These are phyloP conservation scores for Platysternon megacephalum DNA, from an alignment of 2,113 vertebrate genomes.

Conservation along the genomic window DNA sequence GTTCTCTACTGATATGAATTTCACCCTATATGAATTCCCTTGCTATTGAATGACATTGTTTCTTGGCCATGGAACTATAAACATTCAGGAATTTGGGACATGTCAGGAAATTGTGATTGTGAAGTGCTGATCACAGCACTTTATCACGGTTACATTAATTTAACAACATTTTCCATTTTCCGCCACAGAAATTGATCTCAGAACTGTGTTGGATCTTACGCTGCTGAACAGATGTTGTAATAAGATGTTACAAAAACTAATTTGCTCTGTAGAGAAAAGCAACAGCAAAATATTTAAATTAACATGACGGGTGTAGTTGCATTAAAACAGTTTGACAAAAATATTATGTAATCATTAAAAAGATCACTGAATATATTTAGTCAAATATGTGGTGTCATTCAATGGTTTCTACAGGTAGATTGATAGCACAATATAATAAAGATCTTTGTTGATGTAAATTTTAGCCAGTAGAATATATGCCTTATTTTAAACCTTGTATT, in stretches of 20 bases:
- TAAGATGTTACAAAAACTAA: slow-evolving; percentile 41
- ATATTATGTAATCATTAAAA: neutral
- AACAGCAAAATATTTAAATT: slow-evolving; percentile 51
- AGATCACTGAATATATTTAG: neutral
- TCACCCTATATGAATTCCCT: neutral
- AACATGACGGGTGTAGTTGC: slow-evolving; percentile 8
- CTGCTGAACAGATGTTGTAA: slow-evolving; percentile 58
- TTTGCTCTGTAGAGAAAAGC: slow-evolving; percentile 19
- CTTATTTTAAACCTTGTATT: neutral
- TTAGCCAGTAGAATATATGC: neutral
- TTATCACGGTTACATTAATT: slow-evolving; percentile 34
- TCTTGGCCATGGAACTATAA: neutral
- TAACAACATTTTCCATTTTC: slow-evolving; percentile 53
- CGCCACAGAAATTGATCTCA: slow-evolving; percentile 41
- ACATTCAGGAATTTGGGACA: slow-evolving; percentile 40
- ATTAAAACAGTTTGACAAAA: neutral
- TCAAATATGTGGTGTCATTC: neutral
- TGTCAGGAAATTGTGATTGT: neutral
- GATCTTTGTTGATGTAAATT: neutral
- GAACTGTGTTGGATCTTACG: slow-evolving; percentile 31
- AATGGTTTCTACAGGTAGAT: neutral
- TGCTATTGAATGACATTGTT: slow-evolving; percentile 1
- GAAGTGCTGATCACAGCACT: slow-evolving; percentile 12
- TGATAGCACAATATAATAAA: neutral
- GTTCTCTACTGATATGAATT: slow-evolving; percentile 16